phyloP scores from a whole-genome alignment of 1,140 invertebrate species.

The Cotesia chilonis region DNA sequence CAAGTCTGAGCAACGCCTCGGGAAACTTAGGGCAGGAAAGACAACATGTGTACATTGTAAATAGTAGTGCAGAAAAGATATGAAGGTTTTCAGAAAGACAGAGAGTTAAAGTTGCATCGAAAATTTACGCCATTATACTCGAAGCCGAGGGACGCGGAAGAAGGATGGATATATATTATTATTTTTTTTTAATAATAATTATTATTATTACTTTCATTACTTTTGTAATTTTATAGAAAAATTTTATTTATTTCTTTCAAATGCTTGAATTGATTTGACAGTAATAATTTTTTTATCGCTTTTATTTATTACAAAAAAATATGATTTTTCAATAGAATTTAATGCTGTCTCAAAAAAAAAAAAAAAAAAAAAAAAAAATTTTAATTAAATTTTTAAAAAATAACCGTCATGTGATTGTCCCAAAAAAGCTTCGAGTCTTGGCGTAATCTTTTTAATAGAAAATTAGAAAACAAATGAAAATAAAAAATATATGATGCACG shows the following conservation, averaged over 20 bases:
- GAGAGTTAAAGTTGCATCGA: conserved; percentile 47
- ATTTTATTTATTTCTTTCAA: not conserved
- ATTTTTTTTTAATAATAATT: not conserved
- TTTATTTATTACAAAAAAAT: not conserved
- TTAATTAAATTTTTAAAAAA: not conserved
- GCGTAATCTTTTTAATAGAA: conserved; percentile 47
- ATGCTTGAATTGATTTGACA: too few species aligned
- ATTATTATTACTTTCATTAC: not conserved
- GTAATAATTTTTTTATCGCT: not conserved
- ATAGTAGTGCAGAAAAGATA: conserved; percentile 57
- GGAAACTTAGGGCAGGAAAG: conserved; percentile 59
- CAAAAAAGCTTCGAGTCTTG: conserved; percentile 37
- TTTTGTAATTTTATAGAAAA: too few species aligned
- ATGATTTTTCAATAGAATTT: too few species aligned
- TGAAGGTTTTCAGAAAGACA: conserved; percentile 44
- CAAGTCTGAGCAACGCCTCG: conserved; percentile 36
- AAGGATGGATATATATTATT: conserved; percentile 21
- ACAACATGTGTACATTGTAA: conserved; percentile 65
- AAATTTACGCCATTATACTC: conserved; percentile 32
- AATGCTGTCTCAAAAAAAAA: conserved; percentile 4
- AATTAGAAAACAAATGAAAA: conserved; percentile 42
- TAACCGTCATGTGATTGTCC: conserved; percentile 25
- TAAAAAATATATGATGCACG: conserved; percentile 48
- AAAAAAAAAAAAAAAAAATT: not conserved
- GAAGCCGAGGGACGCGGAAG: conserved; percentile 29